Evolutionary conservation across 2,888 invertebrate species (phyloP), one percentile per base, ranked within the genome.

Genomic region (Papilio elwesi): DNA sequence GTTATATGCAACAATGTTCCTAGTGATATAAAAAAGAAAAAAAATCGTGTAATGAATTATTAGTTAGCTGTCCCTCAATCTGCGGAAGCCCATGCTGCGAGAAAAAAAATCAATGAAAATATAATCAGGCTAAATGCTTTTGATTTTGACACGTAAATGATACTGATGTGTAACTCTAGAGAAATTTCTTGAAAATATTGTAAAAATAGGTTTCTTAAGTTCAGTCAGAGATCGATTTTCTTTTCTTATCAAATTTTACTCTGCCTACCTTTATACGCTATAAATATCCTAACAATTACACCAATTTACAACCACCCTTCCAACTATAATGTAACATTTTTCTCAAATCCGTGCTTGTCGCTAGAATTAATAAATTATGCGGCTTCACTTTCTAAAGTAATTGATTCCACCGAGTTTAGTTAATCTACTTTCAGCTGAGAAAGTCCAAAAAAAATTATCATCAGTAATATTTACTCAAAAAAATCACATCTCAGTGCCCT

Each of bases 81-180:
- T 78, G 84, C 82, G 72, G 62, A 86, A 87, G 89, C 85, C 81
- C 88, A 89, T 89, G 89, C 89, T 85, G 88, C 88, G 78, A 73
- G 79, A 76, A 81, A 79, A 81, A 80, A 53, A 66, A 65, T 70
- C 63, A 65, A 49, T 70, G 26, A 47, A 51, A 63, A 36, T 13
- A 6, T 36, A 53, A 68, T 16, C 47, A 47, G n/a, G 52, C 66
- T 8, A 12, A 52, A 9, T 67, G 53, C 67, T 55, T 43, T 43
- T 43, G 15, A 12, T 13, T 9, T 53, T 13, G 1, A 57, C 16
- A 26, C 9, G 36, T 36, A 59, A 26, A 59, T 59, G 48, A 13
- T 26, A 57, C 68, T 57, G 36, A 49, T 55, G 55, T 55, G 5
- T 9, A 43, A 43, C 1, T 6, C 52, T 15, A 53, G 7, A 0